Conservation (phyloP, 2,113 vertebrate species). For the Rhagologus leucostigma region DNA sequence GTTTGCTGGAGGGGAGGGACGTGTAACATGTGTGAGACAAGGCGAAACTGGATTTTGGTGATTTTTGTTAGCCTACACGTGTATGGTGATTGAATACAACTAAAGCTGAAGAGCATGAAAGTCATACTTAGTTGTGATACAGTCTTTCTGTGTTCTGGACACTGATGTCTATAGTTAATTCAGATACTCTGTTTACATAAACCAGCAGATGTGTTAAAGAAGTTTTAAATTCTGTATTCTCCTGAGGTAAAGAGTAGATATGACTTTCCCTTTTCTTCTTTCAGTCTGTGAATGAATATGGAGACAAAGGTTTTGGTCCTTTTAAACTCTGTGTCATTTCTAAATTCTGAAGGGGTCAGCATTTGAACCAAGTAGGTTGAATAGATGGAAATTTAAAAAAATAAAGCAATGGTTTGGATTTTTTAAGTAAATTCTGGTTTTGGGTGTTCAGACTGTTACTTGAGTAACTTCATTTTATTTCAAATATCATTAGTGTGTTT, state of each 20-base stretch:
- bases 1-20: neutral
- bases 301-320: neutral
- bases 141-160: neutral
- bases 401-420: fast-evolving
- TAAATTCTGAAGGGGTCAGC: neutral
- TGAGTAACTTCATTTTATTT: neutral
- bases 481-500: neutral
- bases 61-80: neutral
- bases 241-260: neutral
- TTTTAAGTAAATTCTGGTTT: neutral
- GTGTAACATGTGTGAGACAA: fast-evolving
- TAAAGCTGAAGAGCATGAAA: neutral
- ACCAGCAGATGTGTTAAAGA: neutral
- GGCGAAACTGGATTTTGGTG: neutral
- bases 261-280: neutral
- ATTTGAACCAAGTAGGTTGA: neutral
- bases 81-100: neutral
- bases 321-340: neutral
- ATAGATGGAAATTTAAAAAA: neutral
- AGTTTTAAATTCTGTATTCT: neutral
- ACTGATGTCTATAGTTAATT: neutral
- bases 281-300: neutral
- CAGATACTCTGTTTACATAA: neutral
- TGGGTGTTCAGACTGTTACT: neutral
- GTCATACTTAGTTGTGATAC: neutral